Percentiles rank a stretch among this genome's conserved stretches.
Evolutionary conservation across 2,888 invertebrate genomes (phyloP).

Genomic region (Alviniconcha strummeri): DNA sequence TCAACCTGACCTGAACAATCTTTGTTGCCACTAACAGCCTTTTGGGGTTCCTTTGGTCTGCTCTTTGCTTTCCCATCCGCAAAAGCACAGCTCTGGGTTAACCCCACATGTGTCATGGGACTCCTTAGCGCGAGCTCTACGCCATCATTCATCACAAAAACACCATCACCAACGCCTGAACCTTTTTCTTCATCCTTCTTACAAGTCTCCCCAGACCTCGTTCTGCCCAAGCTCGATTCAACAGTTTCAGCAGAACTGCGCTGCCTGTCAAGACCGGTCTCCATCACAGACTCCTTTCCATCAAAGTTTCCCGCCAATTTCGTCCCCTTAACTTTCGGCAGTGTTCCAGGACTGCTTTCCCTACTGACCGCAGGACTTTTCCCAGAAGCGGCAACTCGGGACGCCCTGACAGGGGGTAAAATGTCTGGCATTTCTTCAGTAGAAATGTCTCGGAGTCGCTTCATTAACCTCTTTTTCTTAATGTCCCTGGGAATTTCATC

Average conservation of each 20-base stretch:
- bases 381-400: neutral
- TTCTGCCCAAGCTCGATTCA: neutral
- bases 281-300: no score
- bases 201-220: neutral
- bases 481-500: neutral
- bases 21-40: neutral
- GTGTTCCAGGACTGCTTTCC: slow-evolving; percentile 22
- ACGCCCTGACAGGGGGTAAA: neutral
- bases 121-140: neutral
- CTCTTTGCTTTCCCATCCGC: neutral
- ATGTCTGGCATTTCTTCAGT: slow-evolving; percentile 28
- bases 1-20: neutral
- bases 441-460: slow-evolving; percentile 26
- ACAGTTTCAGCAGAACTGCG: neutral
- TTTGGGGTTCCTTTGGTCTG: neutral
- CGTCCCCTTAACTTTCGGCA: neutral
- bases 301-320: neutral
- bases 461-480: neutral
- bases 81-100: neutral
- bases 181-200: neutral
- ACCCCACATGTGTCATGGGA: neutral
- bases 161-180: neutral
- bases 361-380: slow-evolving; percentile 12
- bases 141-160: neutral
- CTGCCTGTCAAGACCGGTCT: neutral